A percentile compares a stretch with the other conserved stretches of the same genome.
phyloP scores from a whole-genome alignment of 1,140 invertebrate genomes.

The Drosophila simulans region DNA sequence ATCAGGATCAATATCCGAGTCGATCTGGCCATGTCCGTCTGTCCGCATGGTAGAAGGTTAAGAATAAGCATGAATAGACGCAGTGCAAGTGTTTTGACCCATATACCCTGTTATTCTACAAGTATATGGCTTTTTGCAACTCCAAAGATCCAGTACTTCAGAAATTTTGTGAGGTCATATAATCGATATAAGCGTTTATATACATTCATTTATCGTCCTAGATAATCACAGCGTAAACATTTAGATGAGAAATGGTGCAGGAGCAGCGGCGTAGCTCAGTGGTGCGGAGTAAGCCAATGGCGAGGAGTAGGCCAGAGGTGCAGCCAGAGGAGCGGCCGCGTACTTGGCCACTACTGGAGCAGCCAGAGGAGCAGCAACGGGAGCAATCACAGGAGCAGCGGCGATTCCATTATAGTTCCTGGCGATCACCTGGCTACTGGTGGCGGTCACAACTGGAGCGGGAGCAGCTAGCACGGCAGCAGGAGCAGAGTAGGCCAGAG shows the following conservation, averaged over 20 bases:
- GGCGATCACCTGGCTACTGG: conserved; percentile 85
- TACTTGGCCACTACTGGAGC: background rate
- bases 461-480: conserved; percentile 65
- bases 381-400: conserved; percentile 50
- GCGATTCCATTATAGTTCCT: conserved; percentile 85
- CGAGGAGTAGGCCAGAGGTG: conserved; percentile 6
- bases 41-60: no score
- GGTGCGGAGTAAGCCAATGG: conserved; percentile 19
- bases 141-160: no score
- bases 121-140: no score
- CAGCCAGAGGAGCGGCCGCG: background rate
- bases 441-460: conserved; percentile 83
- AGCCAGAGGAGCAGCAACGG: conserved; percentile 41
- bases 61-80: no score
- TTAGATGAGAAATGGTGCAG: conserved; percentile 5
- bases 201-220: no score
- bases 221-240: background rate
- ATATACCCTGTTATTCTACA: no score
- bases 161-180: no score
- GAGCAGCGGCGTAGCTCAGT: conserved; percentile 16
- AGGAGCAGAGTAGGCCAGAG: conserved; percentile 60
- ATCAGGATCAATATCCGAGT: no score
- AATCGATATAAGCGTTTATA: no score
- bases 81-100: no score
- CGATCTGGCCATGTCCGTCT: no score